Evolutionary conservation across 1,140 invertebrate species (phyloP).

Genomic region (Calliopsis andreniformis): DNA sequence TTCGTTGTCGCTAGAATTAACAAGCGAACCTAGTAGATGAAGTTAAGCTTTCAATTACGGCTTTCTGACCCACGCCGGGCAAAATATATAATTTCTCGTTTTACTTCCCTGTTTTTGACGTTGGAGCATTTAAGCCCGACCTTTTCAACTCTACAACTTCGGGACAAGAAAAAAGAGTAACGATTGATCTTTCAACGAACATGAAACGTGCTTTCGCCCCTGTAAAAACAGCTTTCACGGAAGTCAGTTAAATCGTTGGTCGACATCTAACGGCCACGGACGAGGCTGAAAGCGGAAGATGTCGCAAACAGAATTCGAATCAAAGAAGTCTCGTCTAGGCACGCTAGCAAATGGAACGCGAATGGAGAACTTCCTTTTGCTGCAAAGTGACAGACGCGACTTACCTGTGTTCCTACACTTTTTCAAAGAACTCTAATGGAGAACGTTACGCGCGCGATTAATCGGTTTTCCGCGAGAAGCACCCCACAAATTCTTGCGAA

Average conservation of each 20-base stretch:
- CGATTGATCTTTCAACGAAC: neutral
- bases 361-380: neutral
- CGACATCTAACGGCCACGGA: neutral
- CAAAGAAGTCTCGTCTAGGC: constrained; percentile 16
- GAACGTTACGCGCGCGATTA: neutral
- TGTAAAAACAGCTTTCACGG: neutral
- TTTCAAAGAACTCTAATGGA: neutral
- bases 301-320: constrained; percentile 29
- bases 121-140: neutral
- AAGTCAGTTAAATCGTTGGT: neutral
- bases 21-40: neutral
- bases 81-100: neutral
- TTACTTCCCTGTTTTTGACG: neutral
- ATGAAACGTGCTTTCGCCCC: neutral
- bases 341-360: neutral
- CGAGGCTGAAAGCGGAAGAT: neutral
- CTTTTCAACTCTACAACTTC: neutral
- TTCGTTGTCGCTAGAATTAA: neutral
- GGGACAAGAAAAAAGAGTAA: neutral
- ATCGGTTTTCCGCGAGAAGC: neutral
- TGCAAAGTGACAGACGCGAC: neutral
- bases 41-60: neutral
- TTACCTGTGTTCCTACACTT: neutral
- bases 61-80: neutral
- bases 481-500: too few relatives aligned